Evolutionary conservation across 1,140 invertebrate genomes (phyloP).

Genomic region (Pseudomyrmex concolor): DNA sequence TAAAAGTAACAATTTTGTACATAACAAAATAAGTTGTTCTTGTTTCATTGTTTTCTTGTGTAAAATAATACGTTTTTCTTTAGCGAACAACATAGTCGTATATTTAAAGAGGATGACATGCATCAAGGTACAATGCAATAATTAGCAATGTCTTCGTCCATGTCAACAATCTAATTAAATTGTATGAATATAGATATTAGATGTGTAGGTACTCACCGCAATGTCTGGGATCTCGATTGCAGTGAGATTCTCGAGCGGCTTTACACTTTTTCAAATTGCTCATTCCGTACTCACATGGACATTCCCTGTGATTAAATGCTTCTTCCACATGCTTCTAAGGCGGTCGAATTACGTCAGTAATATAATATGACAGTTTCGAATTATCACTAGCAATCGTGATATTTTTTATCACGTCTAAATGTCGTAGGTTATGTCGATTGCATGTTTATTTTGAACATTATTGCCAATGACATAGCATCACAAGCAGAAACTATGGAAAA

Average conservation of each 20-base stretch:
- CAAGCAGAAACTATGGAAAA: constrained; percentile 5
- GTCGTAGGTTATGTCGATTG: constrained; percentile 70
- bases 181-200: background rate
- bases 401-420: constrained; percentile 66
- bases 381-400: constrained; percentile 57
- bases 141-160: background rate
- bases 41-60: background rate
- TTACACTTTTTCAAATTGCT: constrained; percentile 48
- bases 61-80: background rate
- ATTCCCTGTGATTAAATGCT: constrained; percentile 24
- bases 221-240: constrained; percentile 21
- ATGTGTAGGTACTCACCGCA: constrained; percentile 26
- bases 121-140: background rate
- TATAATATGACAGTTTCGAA: constrained; percentile 16
- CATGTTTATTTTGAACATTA: constrained; percentile 43
- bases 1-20: too few relatives aligned
- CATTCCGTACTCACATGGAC: constrained; percentile 48
- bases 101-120: background rate
- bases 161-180: background rate
- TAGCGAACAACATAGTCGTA: background rate
- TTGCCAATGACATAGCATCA: constrained; percentile 39
- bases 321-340: constrained; percentile 32
- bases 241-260: constrained; percentile 43
- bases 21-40: background rate
- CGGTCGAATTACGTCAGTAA: constrained; percentile 10